phyloP scores from a whole-genome alignment of 2,797 vertebrate species.

The Thunnus albacares region DNA sequence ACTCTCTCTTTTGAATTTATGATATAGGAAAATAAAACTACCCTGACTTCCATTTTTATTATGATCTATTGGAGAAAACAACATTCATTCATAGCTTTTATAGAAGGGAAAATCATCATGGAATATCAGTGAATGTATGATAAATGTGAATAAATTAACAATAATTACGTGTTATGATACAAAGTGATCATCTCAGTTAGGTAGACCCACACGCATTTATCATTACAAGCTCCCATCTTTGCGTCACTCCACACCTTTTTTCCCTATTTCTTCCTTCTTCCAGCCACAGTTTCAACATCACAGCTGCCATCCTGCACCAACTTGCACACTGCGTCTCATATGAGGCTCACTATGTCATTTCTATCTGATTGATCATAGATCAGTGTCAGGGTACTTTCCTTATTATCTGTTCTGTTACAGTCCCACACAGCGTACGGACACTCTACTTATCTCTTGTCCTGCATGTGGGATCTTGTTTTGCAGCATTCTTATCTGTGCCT shows the following conservation, averaged over 20 bases:
- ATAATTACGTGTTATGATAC: background rate
- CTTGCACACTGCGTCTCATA: constrained; percentile 45
- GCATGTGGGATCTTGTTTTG: constrained; percentile 72
- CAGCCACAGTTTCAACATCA: constrained; percentile 42
- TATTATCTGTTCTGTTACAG: constrained; percentile 11
- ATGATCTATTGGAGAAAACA: too few species aligned
- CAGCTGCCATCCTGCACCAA: constrained; percentile 42
- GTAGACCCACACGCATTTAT: background rate
- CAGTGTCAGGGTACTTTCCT: constrained; percentile 43
- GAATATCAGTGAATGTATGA: background rate
- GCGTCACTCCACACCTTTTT: background rate
- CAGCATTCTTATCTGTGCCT: constrained; percentile 54
- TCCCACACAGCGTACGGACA: constrained; percentile 31
- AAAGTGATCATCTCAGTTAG: too few species aligned
- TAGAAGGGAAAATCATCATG: background rate
- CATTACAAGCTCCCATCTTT: background rate
- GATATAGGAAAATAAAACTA: too few species aligned
- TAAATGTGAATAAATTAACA: background rate
- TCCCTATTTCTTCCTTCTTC: background rate
- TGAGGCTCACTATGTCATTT: background rate
- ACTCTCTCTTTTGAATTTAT: too few species aligned
- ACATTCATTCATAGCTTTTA: too few species aligned
- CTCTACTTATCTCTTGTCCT: constrained; percentile 57
- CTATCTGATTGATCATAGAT: constrained; percentile 50
- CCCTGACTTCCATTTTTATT: too few species aligned